Evolutionary conservation across 2,888 invertebrate species (phyloP).

Genomic region (Ormyrus labotus): DNA sequence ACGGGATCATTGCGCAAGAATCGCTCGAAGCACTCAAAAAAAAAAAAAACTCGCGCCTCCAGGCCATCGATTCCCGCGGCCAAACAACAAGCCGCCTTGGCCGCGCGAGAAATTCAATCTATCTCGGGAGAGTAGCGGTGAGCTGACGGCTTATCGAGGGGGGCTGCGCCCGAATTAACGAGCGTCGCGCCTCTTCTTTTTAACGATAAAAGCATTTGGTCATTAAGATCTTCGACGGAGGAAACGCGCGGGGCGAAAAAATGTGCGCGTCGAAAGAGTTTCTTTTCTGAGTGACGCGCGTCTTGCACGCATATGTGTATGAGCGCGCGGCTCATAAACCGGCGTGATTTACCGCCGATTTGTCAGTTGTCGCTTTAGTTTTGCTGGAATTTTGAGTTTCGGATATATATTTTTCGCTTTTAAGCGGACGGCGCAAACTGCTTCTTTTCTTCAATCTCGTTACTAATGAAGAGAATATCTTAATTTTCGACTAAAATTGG

Average conservation of each 20-base stretch:
- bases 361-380: slow-evolving; percentile 35
- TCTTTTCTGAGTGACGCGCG: slow-evolving; percentile 36
- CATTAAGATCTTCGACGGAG: slow-evolving; percentile 21
- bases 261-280: not conserved
- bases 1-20: no score
- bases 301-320: not conserved
- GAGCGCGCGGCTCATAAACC: not conserved
- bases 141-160: not conserved
- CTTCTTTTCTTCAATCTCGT: not conserved
- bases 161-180: slow-evolving; percentile 8
- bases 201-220: slow-evolving; percentile 54
- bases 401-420: not conserved
- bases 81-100: not conserved
- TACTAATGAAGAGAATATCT: no score
- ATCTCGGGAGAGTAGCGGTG: no score
- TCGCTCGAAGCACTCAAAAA: no score
- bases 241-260: not conserved
- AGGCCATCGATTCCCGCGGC: not conserved
- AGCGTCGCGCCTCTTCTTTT: slow-evolving; percentile 22
- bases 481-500: no score
- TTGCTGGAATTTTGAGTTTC: not conserved
- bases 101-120: not conserved
- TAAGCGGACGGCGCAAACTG: not conserved
- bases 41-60: not conserved
- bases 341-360: slow-evolving; percentile 41